Evolutionary conservation across 2,888 invertebrate species (phyloP), one percentile per base, ranked within the genome.

Genomic region (Agrilus biguttatus): DNA sequence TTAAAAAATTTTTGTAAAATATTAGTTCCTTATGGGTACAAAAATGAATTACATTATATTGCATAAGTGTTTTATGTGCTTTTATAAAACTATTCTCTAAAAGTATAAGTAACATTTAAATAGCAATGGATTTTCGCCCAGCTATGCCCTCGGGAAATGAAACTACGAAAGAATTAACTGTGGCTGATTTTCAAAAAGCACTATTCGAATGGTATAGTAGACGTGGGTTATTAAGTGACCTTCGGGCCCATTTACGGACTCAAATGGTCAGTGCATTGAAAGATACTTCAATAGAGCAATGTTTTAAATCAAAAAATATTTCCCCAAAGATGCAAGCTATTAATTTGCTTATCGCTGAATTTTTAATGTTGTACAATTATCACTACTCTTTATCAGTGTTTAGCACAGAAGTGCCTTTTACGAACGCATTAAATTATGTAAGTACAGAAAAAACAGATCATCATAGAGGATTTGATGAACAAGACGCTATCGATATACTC

Each of bases 271-370:
- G 68, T 46, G 67, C 73, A 5, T 54, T 78, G 39, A 72, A 68
- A 59, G 69, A 67, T 47, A 71, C 74, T 19, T 62, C 54, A 13
- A 52, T 68, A 10, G 46, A 47, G 36, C 40, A 47, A 28, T 40
- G 52, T 44, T 66, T 71, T 47, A 62, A 68, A 1, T 28, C 28
- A 28, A 28, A 28, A 28, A 28, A 28, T 28, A 53, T 72, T 32
- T 72, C 75, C 35, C 66, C 72, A 1, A 66, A 67, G 39, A 65
- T 66, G 47, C 77, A 78, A 63, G 76, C 76, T n/a, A 51, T 77
- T 12, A 76, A 77, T 57, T 69, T 78, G 39, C 60, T 78, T 21
- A 65, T 78, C 37, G 74, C 73, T 8, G 78, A 78, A 59, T 77
- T 75, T 62, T 64, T 78, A 41, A 52, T 77, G 33, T 63, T 67